Conservation (phyloP, 2,113 vertebrate genomes). For the Azemiops feae region DNA sequence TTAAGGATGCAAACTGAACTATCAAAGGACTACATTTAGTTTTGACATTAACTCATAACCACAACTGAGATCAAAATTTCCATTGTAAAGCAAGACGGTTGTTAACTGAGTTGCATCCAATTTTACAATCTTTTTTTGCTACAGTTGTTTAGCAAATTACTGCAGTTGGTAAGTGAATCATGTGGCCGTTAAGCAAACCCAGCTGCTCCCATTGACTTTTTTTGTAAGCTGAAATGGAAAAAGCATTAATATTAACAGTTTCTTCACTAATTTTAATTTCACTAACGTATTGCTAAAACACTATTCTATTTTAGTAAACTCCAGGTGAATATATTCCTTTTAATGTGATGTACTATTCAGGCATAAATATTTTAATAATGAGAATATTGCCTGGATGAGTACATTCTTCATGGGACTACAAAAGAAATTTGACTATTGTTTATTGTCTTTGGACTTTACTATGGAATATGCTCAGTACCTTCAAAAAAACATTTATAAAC, state of each 20-base stretch:
- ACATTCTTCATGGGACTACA: not conserved
- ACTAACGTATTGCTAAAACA: not conserved
- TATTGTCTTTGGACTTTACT: not conserved
- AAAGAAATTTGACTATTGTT: not conserved
- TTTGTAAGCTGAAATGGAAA: not conserved
- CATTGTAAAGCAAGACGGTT: not conserved
- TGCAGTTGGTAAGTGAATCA: not conserved
- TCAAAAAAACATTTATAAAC: not conserved
- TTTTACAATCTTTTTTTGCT: not conserved
- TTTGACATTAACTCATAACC: not conserved
- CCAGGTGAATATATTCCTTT: not conserved
- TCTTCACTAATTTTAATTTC: not conserved
- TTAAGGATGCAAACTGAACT: not conserved
- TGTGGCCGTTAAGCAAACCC: not conserved
- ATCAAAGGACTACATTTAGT: not conserved
- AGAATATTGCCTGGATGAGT: not conserved
- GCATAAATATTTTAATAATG: not conserved
- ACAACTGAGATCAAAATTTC: not conserved
- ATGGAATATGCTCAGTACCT: not conserved
- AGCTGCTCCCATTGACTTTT: not conserved
- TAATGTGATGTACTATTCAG: not conserved
- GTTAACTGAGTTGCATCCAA: not conserved
- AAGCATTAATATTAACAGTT: not conserved
- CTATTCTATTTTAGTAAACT: not conserved
- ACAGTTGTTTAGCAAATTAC: not conserved